These are phyloP conservation scores for Verasper variegatus DNA, from an alignment of 2,113 vertebrate genomes.

Conservation along the genomic window DNA sequence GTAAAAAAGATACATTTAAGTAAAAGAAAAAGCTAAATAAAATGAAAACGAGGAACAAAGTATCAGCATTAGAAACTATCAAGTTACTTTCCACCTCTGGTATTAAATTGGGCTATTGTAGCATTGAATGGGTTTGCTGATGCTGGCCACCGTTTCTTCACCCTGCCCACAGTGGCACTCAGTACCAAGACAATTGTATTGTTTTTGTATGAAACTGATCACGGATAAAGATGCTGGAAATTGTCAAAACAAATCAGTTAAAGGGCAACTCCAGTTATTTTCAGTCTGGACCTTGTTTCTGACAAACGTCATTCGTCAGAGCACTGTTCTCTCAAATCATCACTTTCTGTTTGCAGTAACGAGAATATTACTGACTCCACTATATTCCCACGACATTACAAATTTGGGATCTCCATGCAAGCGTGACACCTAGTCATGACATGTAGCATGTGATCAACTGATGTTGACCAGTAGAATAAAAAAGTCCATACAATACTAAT, in stretches of 20 bases:
- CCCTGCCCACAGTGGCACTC: constrained; percentile 2
- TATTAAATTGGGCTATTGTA: neutral
- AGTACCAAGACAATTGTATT: neutral
- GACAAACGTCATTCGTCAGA: neutral
- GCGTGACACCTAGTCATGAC: too few relatives aligned
- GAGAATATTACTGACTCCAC: neutral
- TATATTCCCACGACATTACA: neutral
- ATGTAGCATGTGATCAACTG: neutral
- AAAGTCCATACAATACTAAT: neutral
- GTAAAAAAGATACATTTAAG: neutral
- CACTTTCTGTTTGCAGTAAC: neutral
- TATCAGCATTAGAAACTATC: neutral
- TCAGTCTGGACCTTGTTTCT: constrained; percentile 18
- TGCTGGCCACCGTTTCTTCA: constrained; percentile 3
- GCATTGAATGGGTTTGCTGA: neutral
- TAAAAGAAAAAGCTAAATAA: neutral
- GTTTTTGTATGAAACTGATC: neutral
- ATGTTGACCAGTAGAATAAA: neutral
- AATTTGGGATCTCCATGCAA: neutral
- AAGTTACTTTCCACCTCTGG: constrained; percentile 46
- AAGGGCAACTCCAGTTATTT: neutral
- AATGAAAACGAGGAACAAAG: neutral
- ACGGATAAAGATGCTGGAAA: neutral
- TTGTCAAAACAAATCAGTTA: neutral
- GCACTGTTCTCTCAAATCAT: neutral